phyloP scores from a whole-genome alignment of 2,797 vertebrate genomes.

The Lates japonicus region DNA sequence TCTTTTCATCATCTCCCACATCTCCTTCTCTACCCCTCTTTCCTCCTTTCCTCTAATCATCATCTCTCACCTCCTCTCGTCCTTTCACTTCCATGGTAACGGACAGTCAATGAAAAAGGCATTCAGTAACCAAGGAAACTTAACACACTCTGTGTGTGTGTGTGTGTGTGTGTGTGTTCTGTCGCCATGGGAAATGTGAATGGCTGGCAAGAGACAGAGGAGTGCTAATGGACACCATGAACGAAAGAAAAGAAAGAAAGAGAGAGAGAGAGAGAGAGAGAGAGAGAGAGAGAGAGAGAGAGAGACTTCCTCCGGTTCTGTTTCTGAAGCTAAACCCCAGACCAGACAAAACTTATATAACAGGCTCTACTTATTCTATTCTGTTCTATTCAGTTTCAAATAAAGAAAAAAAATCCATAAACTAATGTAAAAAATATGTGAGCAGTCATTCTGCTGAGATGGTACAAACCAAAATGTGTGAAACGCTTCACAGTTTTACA shows the following conservation, averaged over 20 bases:
- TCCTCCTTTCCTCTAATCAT: constrained; percentile 55
- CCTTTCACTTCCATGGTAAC: constrained; percentile 75
- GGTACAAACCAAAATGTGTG: too few relatives aligned
- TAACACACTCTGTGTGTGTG: constrained; percentile 53
- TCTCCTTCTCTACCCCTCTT: constrained; percentile 15
- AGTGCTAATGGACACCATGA: constrained; percentile 68
- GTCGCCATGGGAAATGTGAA: constrained; percentile 71
- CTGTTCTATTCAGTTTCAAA: not conserved
- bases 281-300: constrained; percentile 1
- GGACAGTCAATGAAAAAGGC: constrained; percentile 78
- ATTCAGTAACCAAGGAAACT: constrained; percentile 74
- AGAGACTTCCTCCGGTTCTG: constrained; percentile 4
- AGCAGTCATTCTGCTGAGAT: too few relatives aligned
- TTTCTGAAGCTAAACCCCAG: not conserved
- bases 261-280: not conserved
- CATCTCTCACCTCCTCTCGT: constrained; percentile 47
- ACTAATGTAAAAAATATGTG: not conserved
- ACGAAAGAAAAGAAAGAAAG: constrained; percentile 41
- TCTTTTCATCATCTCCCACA: not conserved
- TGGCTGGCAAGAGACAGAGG: constrained; percentile 71
- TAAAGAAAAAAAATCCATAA: not conserved
- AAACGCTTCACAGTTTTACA: too few relatives aligned
- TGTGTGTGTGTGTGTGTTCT: constrained; percentile 45
- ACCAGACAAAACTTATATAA: not conserved
- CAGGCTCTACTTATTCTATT: not conserved